Evolutionary conservation across 1,140 invertebrate species (phyloP), one percentile per base, ranked within the genome.

Genomic region (Drosophila trapezifrons): DNA sequence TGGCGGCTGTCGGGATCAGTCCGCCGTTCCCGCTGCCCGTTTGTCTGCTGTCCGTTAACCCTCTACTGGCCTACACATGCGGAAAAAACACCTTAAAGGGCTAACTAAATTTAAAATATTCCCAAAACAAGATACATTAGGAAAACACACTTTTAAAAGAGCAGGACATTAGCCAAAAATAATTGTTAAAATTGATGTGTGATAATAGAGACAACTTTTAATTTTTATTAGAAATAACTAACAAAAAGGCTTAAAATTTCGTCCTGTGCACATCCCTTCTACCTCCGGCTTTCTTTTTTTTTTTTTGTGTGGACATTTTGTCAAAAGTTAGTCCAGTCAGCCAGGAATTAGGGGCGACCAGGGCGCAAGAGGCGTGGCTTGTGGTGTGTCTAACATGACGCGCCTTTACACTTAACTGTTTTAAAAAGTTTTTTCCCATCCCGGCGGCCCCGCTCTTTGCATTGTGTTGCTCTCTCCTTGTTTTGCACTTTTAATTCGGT

Each of bases 371-470:
- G 46, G 58, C 45, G 59, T 25, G 69, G 70, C 78, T 60, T 86
- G 83, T 57, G 83, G 83, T 83, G 83, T 86, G 79, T 87, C 83
- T 83, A 79, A 83, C 83, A 87, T 64, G 79, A 87, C 83, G 78
- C 83, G 83, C 83, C 84, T 86, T 86, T 87, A 86, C 79, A 87
- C 83, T 86, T 86, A 79, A 86, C 76, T 87, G 76, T 87, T 87
- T 87, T 79, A 13, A 71, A 77, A 81, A 75, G 54, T 58, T 76
- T 60, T 60, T 59, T 25, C 42, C 32, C 46, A 18, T n/a, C 18
- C 3, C 22, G 2, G 12, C 15, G n/a, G 22, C 38, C 3, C 18
- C 42, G 42, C 56, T 49, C 43, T 58, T 52, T 42, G 46, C 47
- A 47, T 80, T 80, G 45, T 78, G 69, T 77, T 70, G 77, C 43